Base-by-base conservation (phyloP, 2,113 vertebrate genomes). In the Megalops atlanticus region DNA sequence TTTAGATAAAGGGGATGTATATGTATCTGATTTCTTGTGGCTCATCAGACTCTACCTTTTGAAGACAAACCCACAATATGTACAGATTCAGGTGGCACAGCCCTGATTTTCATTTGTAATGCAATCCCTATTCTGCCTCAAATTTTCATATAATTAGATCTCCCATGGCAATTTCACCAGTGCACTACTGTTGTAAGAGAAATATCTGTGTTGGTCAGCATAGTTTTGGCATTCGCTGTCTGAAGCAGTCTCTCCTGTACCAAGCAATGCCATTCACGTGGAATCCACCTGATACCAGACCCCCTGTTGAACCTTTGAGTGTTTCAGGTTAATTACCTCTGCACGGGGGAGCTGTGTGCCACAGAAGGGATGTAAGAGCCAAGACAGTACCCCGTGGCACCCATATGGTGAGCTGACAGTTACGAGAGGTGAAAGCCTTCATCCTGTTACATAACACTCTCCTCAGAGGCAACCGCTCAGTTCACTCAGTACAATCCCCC, bases 291-390 rank as follows among this genome's bases (percentile, higher is more conserved):
- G 52, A 36, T 27, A 14, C 21, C 35, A 21, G 15, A 18, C 8
- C 54, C 54, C 33, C 11, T 40, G 21, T 39, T 64, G 11, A 78
- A 52, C 21, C 24, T 38, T 5, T 36, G 8, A 39, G 35, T 64
- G 52, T 78, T 64, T 78, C 38, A 36, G 27, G 58, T 78, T 78
- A 78, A 78, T 78, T 78, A 78, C 16, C 52, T 78, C 52, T 40
- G 76, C 76, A n/a, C 64, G 76, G 39, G 76, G 52, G 39, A n/a
- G 64, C n/a, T 58, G 49, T 64, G 21, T n/a, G n/a, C n/a, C n/a
- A n/a, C n/a, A 41, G 35, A 52, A 27, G 40, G 76, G 2, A 31
- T 68, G 54, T 64, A 36, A 47, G 54, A 27, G n/a, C 36, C 40
- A 31, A 68, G 35, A 41, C 36, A 78, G 41, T 68, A 78, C 38